A percentile compares a stretch with the other conserved stretches of the same genome.
phyloP scores from a whole-genome alignment of 2,113 vertebrate species.

The Rhinoderma darwinii region DNA sequence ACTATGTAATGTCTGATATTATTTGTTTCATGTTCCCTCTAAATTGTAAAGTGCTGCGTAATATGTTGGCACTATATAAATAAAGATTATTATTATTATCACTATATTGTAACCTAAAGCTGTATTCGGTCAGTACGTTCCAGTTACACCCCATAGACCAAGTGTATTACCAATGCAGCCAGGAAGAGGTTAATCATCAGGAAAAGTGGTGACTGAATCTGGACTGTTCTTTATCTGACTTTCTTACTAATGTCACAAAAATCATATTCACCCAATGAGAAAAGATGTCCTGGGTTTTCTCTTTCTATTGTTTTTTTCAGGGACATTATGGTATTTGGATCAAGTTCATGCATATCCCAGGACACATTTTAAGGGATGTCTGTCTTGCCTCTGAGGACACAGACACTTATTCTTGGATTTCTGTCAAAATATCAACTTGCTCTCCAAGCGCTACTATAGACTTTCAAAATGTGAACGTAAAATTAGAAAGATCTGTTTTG shows the following conservation, averaged over 20 bases:
- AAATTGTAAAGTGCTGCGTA: too few relatives aligned
- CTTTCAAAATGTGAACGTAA: constrained; percentile 12
- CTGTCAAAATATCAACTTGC: constrained; percentile 44
- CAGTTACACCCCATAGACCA: background rate
- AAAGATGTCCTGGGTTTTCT: constrained; percentile 46
- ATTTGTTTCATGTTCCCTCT: too few relatives aligned
- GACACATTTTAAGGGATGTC: constrained; percentile 42
- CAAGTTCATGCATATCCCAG: constrained; percentile 40
- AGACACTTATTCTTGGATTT: constrained; percentile 56
- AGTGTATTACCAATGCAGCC: background rate
- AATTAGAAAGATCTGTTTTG: constrained; percentile 43
- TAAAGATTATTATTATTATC: too few relatives aligned
- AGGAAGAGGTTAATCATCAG: constrained; percentile 50
- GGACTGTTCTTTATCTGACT: constrained; percentile 45
- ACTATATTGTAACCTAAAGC: too few relatives aligned
- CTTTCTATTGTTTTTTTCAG: constrained; percentile 20
- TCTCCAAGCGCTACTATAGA: constrained; percentile 42
- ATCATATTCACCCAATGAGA: constrained; percentile 17
- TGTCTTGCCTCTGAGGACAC: constrained; percentile 50
- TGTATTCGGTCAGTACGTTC: too few relatives aligned
- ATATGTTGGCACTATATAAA: too few relatives aligned
- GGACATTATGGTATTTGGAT: constrained; percentile 47
- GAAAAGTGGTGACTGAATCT: background rate
- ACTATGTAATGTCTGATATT: too few relatives aligned
- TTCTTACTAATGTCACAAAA: constrained; percentile 50